Percentiles rank a stretch among this genome's conserved stretches.
Evolutionary conservation across 2,797 vertebrate genomes (phyloP).

Genomic region (Parauchenoglanis punctatus): DNA sequence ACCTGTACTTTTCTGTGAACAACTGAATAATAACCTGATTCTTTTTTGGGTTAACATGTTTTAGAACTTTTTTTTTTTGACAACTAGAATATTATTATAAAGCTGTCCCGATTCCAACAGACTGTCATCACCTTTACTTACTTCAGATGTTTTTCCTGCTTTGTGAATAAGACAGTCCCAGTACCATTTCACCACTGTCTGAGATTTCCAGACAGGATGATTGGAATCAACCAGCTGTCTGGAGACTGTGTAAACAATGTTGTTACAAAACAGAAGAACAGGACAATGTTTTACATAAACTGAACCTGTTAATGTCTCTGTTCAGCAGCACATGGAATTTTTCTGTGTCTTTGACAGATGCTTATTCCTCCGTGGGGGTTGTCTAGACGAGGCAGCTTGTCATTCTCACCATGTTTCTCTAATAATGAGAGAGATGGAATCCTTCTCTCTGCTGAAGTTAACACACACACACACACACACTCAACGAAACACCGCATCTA

Average conservation of each 20-base stretch:
- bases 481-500: slow-evolving; percentile 35
- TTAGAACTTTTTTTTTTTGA: neutral
- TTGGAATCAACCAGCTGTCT: slow-evolving; percentile 21
- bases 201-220: slow-evolving; percentile 37
- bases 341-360: slow-evolving; percentile 23
- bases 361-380: slow-evolving; percentile 22
- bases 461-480: slow-evolving; percentile 9
- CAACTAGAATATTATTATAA: neutral
- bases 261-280: slow-evolving; percentile 18
- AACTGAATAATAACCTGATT: neutral
- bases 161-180: slow-evolving; percentile 5
- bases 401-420: slow-evolving; percentile 54
- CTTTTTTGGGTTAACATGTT: neutral
- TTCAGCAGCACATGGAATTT: slow-evolving; percentile 12
- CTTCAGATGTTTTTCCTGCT: slow-evolving; percentile 8
- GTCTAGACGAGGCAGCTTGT: slow-evolving; percentile 55
- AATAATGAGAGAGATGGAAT: slow-evolving; percentile 58
- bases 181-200: slow-evolving; percentile 23
- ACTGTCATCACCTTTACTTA: neutral
- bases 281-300: slow-evolving; percentile 7
- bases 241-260: slow-evolving; percentile 17
- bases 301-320: slow-evolving; percentile 14
- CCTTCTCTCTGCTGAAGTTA: slow-evolving; percentile 25
- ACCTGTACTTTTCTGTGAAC: neutral
- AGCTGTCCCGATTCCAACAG: neutral